Conservation (phyloP, 2,113 vertebrate genomes). For the Eulemur macaco region DNA sequence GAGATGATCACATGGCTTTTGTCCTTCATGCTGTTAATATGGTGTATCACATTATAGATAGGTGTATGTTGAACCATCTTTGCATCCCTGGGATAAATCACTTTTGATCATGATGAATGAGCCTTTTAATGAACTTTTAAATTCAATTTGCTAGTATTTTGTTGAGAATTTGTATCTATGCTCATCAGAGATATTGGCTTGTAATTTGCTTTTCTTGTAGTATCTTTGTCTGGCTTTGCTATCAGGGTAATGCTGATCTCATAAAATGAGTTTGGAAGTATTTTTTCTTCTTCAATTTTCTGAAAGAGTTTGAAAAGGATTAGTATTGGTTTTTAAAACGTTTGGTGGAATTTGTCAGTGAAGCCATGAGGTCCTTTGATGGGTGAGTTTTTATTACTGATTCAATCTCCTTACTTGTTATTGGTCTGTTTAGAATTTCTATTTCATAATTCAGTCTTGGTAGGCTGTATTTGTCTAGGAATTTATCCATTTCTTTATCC, state of each 20-base stretch:
- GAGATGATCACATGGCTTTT: not conserved
- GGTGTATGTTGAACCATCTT: not conserved
- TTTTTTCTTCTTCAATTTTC: not conserved
- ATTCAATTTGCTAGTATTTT: not conserved
- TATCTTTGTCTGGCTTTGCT: not conserved
- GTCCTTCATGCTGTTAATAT: not conserved
- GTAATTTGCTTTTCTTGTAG: not conserved
- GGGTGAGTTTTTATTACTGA: not conserved
- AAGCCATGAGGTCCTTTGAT: not conserved
- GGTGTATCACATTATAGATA: not conserved
- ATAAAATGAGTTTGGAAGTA: not conserved
- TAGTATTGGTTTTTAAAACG: not conserved
- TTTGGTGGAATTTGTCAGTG: not conserved
- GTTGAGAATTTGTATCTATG: not conserved
- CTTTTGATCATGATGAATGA: not conserved
- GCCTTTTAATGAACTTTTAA: not conserved
- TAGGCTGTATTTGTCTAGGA: not conserved
- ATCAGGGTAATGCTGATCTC: not conserved
- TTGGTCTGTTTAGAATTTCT: not conserved
- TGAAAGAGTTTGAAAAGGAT: not conserved
- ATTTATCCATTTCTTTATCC: not conserved
- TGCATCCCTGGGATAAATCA: not conserved
- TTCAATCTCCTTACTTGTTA: not conserved
- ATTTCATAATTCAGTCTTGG: not conserved
- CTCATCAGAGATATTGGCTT: not conserved